Evolutionary conservation across 1,140 invertebrate genomes (phyloP), one percentile per base, ranked within the genome.

Genomic region (Hermatobates lingyangjiaoensis): DNA sequence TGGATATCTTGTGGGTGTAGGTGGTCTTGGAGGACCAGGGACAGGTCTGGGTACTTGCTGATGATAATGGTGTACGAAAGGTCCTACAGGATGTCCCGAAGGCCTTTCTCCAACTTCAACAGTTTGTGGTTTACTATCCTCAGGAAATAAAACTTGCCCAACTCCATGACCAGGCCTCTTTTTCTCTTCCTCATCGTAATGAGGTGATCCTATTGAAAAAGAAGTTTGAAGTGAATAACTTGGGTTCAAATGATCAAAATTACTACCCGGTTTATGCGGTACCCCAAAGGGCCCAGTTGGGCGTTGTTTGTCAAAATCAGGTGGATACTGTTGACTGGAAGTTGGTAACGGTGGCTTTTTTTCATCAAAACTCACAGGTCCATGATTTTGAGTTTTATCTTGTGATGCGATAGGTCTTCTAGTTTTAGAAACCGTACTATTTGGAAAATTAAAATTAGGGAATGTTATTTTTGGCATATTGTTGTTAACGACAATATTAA

Each of bases 141-240:
- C 55, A 7, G 57, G 54, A 28, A 56, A 50, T 10, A 59, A 47
- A 12, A 59, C 55, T 48, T 59, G 58, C 12, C 58, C 58, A 2
- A 59, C 48, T n/a, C 58, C 58, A 46, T 59, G 55, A 30, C 42
- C 52, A n/a, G 56, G 56, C 14, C 49, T 50, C 27, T 52, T 52
- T 53, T 55, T 53, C 2, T 27, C 45, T 26, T 42, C 45, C n/a
- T 50, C 50, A 20, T 56, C 53, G 12, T 48, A 42, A 7, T 52
- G 38, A 18, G 57, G 57, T 12, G 56, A 48, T 10, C 60, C 60
- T 27, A 61, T 61, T 1, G 59, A 58, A 47, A 61, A 60, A 26
- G 60, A 61, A 27, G 60, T 61, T 53, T 61, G 60, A 3, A 61
- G 54, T 4, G 60, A 60, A 28, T 61, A 61, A 45, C 59, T 61